Evolutionary conservation across 2,888 invertebrate genomes (phyloP).

Genomic region (Pterostichus madidus): DNA sequence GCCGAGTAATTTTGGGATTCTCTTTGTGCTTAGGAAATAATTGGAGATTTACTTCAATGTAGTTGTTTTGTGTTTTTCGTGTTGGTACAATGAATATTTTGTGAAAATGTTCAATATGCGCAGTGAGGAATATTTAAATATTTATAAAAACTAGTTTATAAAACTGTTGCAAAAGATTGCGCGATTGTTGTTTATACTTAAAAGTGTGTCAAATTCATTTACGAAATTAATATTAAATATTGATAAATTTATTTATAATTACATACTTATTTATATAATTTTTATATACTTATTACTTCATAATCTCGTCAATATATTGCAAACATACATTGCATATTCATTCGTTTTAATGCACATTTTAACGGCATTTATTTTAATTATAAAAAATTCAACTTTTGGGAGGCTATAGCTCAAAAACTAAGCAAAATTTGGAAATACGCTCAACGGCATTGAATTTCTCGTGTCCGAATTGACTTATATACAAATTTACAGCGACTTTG

Average conservation of each 20-base stretch:
- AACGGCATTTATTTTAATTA: too few relatives aligned
- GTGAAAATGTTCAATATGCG: background rate
- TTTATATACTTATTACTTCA: too few relatives aligned
- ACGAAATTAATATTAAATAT: conserved; percentile 23
- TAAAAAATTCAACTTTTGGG: too few relatives aligned
- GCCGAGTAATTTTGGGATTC: conserved; percentile 3
- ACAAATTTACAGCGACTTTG: too few relatives aligned
- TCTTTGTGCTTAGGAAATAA: conserved; percentile 1
- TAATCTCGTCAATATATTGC: too few relatives aligned
- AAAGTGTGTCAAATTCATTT: conserved; percentile 39
- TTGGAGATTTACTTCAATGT: conserved; percentile 1
- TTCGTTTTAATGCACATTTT: too few relatives aligned
- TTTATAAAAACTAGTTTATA: conserved; percentile 31
- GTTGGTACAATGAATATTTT: background rate
- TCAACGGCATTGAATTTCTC: too few relatives aligned
- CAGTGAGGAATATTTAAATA: background rate
- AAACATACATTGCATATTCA: too few relatives aligned
- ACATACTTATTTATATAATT: background rate
- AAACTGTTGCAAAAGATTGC: conserved; percentile 27
- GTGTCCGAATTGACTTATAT: too few relatives aligned
- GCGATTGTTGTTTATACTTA: conserved; percentile 11
- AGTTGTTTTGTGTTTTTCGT: too few relatives aligned
- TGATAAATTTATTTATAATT: background rate
- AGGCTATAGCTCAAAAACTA: too few relatives aligned
- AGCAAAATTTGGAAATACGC: too few relatives aligned